These are phyloP conservation scores for Lutjanus argentimaculatus DNA, from an alignment of 2,797 vertebrate species.

Conservation along the genomic window DNA sequence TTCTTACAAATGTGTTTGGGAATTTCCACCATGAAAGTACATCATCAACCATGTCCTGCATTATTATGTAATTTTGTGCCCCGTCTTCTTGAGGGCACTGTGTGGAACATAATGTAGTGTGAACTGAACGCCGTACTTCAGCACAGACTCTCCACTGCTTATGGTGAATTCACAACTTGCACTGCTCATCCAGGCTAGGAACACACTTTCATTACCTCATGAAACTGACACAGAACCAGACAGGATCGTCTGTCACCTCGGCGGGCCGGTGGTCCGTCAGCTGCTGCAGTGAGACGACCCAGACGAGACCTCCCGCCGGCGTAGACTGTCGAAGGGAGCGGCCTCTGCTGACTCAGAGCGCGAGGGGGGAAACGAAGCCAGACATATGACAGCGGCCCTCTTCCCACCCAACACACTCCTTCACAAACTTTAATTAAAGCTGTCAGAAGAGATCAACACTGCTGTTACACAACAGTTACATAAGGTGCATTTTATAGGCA, in stretches of 20 bases:
- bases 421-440: constrained; percentile 45
- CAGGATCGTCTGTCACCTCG: constrained; percentile 17
- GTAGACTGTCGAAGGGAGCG: constrained; percentile 24
- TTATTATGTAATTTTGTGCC: neutral
- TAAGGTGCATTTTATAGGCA: constrained; percentile 33
- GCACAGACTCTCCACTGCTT: neutral
- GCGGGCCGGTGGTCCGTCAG: constrained; percentile 4
- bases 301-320: constrained; percentile 29
- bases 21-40: neutral
- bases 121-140: neutral
- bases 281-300: neutral
- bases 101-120: neutral
- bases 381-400: constrained; percentile 35
- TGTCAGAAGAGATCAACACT: constrained; percentile 27
- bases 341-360: constrained; percentile 46
- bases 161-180: neutral
- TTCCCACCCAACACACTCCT: constrained; percentile 31
- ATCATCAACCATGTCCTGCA: neutral
- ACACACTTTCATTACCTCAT: constrained; percentile 34
- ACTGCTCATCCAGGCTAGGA: neutral
- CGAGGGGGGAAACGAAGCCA: constrained; percentile 16
- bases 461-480: constrained; percentile 61
- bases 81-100: neutral
- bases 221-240: constrained; percentile 40
- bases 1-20: neutral